These are phyloP conservation scores for Dysdera silvatica DNA, from an alignment of 1,140 invertebrate species.

Conservation along the genomic window DNA sequence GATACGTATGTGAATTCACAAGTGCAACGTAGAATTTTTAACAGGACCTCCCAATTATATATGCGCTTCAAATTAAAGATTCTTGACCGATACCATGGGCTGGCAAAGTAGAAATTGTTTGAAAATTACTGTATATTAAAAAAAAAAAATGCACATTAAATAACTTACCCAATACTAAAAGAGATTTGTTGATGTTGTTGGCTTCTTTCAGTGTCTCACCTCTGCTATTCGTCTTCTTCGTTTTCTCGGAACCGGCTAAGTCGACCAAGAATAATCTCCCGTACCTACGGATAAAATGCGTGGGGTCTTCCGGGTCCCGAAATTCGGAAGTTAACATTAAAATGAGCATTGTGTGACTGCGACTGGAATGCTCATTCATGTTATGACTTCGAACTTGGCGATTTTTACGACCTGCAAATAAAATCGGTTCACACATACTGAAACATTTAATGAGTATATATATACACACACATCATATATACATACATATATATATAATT, in stretches of 20 bases:
- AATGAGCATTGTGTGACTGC: conserved; percentile 90
- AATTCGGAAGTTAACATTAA: conserved; percentile 73
- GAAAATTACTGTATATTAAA: too few species aligned
- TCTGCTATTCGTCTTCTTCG: conserved; percentile 83
- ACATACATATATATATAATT: too few species aligned
- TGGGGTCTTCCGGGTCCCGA: conserved; percentile 47
- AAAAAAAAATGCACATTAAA: not conserved
- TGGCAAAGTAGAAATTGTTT: too few species aligned
- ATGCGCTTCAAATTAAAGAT: too few species aligned
- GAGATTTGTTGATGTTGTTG: conserved; percentile 91
- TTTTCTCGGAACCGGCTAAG: conserved; percentile 87
- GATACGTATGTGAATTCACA: too few species aligned
- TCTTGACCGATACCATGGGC: too few species aligned
- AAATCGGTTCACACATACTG: too few species aligned
- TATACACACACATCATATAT: too few species aligned
- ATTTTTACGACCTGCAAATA: conserved; percentile 70
- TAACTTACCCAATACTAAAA: conserved; percentile 76
- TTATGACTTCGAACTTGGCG: conserved; percentile 77
- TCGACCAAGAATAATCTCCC: conserved; percentile 94
- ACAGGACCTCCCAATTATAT: too few species aligned
- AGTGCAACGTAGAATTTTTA: too few species aligned
- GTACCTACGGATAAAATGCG: conserved; percentile 45
- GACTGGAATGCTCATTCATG: conserved; percentile 92
- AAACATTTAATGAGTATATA: too few species aligned
- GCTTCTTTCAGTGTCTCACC: conserved; percentile 85